Evolutionary conservation across 2,113 vertebrate species (phyloP).

Genomic region (Toxostoma redivivum): DNA sequence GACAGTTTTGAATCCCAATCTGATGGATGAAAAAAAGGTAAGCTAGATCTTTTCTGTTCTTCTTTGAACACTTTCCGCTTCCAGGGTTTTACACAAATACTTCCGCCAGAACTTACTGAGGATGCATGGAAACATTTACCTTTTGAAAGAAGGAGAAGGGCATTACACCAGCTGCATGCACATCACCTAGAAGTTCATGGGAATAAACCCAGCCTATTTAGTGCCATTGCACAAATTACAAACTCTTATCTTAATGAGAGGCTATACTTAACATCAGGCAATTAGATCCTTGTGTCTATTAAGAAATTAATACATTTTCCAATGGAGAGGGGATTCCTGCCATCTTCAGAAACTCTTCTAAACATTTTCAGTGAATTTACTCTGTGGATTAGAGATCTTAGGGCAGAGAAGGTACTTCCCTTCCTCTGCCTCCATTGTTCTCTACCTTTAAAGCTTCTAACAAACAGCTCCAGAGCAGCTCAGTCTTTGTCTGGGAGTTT

Average conservation of each 20-base stretch:
- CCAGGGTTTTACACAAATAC: not conserved
- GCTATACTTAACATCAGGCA: not conserved
- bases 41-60: not conserved
- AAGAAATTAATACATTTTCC: not conserved
- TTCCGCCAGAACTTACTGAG: not conserved
- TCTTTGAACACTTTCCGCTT: not conserved
- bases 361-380: not conserved
- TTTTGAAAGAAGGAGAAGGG: not conserved
- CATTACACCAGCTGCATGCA: fast-evolving
- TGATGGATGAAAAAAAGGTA: not conserved
- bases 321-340: not conserved
- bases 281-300: not conserved
- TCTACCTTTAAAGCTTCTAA: slow-evolving; percentile 70
- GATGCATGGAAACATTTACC: not conserved
- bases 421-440: slow-evolving; percentile 72
- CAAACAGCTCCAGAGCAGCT: slow-evolving; percentile 78
- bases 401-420: not conserved
- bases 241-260: not conserved
- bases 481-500: slow-evolving; percentile 77
- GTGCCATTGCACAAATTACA: not conserved
- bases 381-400: not conserved
- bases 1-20: not conserved
- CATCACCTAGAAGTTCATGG: not conserved
- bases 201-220: not conserved
- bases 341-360: slow-evolving; percentile 34